Conservation (phyloP, 1,140 invertebrate genomes). For the Mycetomoellerius zeteki region DNA sequence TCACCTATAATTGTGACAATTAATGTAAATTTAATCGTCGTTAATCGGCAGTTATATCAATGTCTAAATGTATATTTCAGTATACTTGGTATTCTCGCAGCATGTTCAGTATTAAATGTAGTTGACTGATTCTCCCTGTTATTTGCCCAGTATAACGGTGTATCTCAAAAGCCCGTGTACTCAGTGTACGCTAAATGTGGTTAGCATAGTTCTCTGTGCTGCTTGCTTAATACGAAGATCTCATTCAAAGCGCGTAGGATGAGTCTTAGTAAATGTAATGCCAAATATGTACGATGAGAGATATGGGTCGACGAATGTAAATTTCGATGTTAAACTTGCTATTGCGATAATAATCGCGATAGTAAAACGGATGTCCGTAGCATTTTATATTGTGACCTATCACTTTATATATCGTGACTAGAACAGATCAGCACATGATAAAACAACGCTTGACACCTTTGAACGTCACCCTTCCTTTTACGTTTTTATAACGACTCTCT, state of each 20-base stretch:
- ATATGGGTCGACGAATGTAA: conserved; percentile 21
- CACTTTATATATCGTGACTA: conserved; percentile 39
- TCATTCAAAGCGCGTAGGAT: conserved; percentile 3
- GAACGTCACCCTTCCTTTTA: neutral
- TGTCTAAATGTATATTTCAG: conserved; percentile 10
- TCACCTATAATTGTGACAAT: neutral
- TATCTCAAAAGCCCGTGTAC: conserved; percentile 39
- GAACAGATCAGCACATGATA: neutral
- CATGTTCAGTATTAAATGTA: conserved; percentile 5
- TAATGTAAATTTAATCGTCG: conserved; percentile 7
- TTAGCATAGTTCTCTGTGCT: conserved; percentile 14
- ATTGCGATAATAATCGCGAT: conserved; percentile 12
- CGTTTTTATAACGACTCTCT: neutral
- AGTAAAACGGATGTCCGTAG: neutral
- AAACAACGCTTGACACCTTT: conserved; percentile 27
- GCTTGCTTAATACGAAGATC: conserved; percentile 20
- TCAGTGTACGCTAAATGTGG: conserved; percentile 7
- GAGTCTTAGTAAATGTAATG: conserved; percentile 7
- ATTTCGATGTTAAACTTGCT: neutral
- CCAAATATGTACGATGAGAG: conserved; percentile 14
- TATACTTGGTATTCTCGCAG: neutral
- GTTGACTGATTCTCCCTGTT: conserved; percentile 16
- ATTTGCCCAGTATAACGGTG: neutral
- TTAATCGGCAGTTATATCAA: conserved; percentile 22
- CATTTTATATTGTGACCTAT: conserved; percentile 49